These are phyloP conservation scores for Argyresthia albistria DNA, from an alignment of 2,888 invertebrate species.

Conservation along the genomic window DNA sequence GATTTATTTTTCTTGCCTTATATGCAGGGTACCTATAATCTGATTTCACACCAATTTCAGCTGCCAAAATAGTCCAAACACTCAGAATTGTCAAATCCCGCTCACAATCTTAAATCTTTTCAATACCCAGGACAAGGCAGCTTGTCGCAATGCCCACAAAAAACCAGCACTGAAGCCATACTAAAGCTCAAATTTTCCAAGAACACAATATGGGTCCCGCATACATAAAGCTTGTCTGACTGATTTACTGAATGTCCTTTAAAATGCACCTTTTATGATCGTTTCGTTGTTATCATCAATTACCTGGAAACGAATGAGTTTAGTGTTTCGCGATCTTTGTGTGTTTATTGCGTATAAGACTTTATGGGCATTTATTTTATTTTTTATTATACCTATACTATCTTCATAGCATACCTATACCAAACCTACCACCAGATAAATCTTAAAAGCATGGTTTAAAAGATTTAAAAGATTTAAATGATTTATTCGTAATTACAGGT, in stretches of 20 bases:
- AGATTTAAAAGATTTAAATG: too few relatives aligned
- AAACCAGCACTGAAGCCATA: background rate
- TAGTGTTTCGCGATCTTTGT: background rate
- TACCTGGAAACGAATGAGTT: background rate
- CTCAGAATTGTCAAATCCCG: background rate
- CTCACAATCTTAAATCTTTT: background rate
- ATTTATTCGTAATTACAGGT: too few relatives aligned
- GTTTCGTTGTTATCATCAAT: background rate
- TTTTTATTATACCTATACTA: too few relatives aligned
- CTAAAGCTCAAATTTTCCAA: background rate
- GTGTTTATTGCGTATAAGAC: background rate
- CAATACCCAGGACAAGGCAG: background rate
- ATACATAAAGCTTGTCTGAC: slow-evolving; percentile 3
- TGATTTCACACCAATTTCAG: slow-evolving; percentile 29
- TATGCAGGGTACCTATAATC: slow-evolving; percentile 13
- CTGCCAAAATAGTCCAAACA: slow-evolving; percentile 21
- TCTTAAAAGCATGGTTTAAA: too few relatives aligned
- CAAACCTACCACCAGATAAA: too few relatives aligned
- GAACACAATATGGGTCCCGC: background rate
- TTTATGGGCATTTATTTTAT: too few relatives aligned
- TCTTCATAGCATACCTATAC: too few relatives aligned
- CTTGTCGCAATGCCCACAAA: background rate
- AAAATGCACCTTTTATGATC: background rate
- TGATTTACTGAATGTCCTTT: slow-evolving; percentile 7
- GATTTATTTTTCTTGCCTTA: background rate